These are phyloP conservation scores for Brachyptera putata DNA, from an alignment of 2,888 invertebrate species.

Conservation along the genomic window DNA sequence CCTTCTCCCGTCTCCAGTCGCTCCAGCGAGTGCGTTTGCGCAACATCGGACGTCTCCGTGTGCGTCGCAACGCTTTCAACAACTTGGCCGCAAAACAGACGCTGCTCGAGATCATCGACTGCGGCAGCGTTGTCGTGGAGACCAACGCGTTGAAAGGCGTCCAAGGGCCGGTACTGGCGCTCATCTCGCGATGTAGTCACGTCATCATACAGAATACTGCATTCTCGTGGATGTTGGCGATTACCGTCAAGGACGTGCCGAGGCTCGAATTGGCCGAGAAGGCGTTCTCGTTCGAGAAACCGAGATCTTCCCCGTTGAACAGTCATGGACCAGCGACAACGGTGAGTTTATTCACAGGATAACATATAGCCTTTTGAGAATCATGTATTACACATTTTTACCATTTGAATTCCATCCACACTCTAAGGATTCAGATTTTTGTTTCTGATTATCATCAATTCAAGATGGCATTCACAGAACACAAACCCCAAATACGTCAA, in stretches of 20 bases:
- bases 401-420: no score
- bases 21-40: conserved; percentile 53
- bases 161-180: conserved; percentile 59
- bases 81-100: conserved; percentile 57
- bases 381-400: no score
- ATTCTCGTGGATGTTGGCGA: conserved; percentile 61
- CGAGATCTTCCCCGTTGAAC: conserved; percentile 42
- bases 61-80: conserved; percentile 58
- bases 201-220: conserved; percentile 59
- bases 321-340: conserved; percentile 58
- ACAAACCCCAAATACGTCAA: no score
- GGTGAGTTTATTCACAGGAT: no score
- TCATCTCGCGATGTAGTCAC: conserved; percentile 54
- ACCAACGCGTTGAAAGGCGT: conserved; percentile 59
- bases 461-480: no score
- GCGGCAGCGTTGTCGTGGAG: conserved; percentile 57
- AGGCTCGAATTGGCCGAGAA: conserved; percentile 54
- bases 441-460: no score
- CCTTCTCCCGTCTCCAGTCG: conserved; percentile 54
- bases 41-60: conserved; percentile 50
- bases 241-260: conserved; percentile 55
- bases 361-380: no score
- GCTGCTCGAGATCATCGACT: conserved; percentile 49
- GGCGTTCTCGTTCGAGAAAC: conserved; percentile 59
- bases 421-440: no score